These are phyloP conservation scores for Mesoclemmys tuberculata DNA, from an alignment of 2,113 vertebrate species.

Conservation along the genomic window DNA sequence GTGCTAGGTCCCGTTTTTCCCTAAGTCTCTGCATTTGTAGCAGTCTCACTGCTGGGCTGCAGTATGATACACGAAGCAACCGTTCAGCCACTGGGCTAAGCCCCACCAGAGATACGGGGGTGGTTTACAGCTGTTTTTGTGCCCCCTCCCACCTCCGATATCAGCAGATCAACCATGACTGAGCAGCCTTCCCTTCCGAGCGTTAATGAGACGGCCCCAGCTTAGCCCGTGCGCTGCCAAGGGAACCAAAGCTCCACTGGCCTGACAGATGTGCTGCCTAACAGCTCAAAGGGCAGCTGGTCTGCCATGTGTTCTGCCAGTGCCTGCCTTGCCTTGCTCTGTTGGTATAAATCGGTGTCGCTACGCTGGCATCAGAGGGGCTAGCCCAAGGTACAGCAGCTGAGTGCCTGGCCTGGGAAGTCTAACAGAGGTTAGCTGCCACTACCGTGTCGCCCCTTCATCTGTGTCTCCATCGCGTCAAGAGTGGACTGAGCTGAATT, in stretches of 20 bases:
- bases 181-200: neutral
- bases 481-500: neutral
- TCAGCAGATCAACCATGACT: neutral
- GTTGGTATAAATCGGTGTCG: too few relatives aligned
- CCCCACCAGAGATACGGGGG: neutral
- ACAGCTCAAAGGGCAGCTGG: too few relatives aligned
- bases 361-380: too few relatives aligned
- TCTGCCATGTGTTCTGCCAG: too few relatives aligned
- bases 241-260: too few relatives aligned
- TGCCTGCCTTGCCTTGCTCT: too few relatives aligned
- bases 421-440: neutral
- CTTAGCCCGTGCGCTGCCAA: too few relatives aligned
- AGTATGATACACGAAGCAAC: neutral
- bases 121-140: neutral
- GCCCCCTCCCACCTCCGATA: neutral
- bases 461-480: neutral
- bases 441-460: neutral
- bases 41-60: neutral
- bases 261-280: too few relatives aligned
- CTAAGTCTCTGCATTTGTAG: neutral
- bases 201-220: neutral
- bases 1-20: neutral
- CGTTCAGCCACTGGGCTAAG: neutral
- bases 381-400: neutral
- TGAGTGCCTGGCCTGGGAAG: neutral